Evolutionary conservation across 2,797 vertebrate genomes (phyloP), one percentile per base, ranked within the genome.

Genomic region (Sarcophilus harrisii): DNA sequence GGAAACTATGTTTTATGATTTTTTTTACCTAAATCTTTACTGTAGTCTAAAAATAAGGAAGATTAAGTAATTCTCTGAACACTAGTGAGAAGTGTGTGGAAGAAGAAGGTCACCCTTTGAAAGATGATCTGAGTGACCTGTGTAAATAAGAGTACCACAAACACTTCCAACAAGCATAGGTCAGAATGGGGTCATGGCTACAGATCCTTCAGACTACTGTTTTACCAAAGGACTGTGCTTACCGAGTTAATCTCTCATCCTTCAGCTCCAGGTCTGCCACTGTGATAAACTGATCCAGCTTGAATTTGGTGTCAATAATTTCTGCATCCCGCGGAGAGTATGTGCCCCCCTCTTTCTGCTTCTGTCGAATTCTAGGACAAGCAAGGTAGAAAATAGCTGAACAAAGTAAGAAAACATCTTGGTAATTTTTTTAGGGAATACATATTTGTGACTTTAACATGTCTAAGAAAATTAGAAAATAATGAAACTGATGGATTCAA

Each of bases 211-310:
- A 98, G 98, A 98, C 99, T 98, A 98, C 98, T 98, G 98, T 98
- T 98, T 96, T 92, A 97, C 98, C 97, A 97, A 95, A 96, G 98
- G 97, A 98, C 97, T 96, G 97, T 0, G 95, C 99, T 99, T 98
- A 99, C 99, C 99, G 99, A 96, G 99, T 99, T 98, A 99, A 99
- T 98, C 99, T 99, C 98, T 99, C 99, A 94, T 99, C 99, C 98
- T 99, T 99, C 97, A 99, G 98, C 97, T 99, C 99, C 98, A 99
- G 98, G 98, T 99, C 99, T 96, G 99, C 99, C 97, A 99, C 99
- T 93, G 99, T 99, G 92, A 99, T 99, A 98, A 99, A 99, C 98
- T 99, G 99, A 98, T 99, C 99, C 98, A 99, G 98, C 98, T 99
- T 99, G 98, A 99, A 99, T 98, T 99, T 99, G 32, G 99, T 99